phyloP scores from a whole-genome alignment of 1,140 invertebrate genomes.

The Drosophila murphyi region DNA sequence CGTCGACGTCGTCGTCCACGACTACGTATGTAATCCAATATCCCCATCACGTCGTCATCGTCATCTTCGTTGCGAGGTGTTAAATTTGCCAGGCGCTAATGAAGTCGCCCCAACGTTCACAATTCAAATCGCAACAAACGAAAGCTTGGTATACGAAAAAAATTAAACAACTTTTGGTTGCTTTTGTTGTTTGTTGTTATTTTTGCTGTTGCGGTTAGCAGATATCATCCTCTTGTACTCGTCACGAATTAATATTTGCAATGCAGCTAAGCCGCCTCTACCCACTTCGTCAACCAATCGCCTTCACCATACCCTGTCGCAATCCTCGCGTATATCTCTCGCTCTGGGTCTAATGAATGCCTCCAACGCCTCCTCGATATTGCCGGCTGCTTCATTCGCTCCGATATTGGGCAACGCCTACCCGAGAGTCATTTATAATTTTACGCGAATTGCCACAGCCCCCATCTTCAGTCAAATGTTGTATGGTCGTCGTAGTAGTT shows the following conservation, averaged over 20 bases:
- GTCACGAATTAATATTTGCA: constrained; percentile 75
- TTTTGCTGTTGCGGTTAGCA: not conserved
- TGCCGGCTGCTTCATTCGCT: constrained; percentile 56
- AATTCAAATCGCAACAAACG: constrained; percentile 48
- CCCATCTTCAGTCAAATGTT: constrained; percentile 6
- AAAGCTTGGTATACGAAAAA: constrained; percentile 23
- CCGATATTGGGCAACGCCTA: constrained; percentile 75
- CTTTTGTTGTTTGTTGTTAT: not conserved
- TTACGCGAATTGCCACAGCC: constrained; percentile 60
- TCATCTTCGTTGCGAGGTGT: constrained; percentile 58
- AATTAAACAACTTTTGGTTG: constrained; percentile 43
- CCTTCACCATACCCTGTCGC: not conserved
- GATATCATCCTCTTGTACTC: constrained; percentile 44
- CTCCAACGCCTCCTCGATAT: constrained; percentile 63
- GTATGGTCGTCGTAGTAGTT: constrained; percentile 14
- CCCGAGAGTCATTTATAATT: constrained; percentile 73
- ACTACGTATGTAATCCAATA: constrained; percentile 66
- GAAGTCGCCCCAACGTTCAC: constrained; percentile 47
- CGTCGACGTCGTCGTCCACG: constrained; percentile 3
- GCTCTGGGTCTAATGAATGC: constrained; percentile 67
- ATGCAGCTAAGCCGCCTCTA: constrained; percentile 2
- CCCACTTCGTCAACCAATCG: not conserved
- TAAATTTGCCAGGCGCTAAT: constrained; percentile 67
- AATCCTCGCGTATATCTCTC: constrained; percentile 7
- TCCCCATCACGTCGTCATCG: constrained; percentile 66